Evolutionary conservation across 1,140 invertebrate species (phyloP).

Genomic region (Pseudoatta argentina): DNA sequence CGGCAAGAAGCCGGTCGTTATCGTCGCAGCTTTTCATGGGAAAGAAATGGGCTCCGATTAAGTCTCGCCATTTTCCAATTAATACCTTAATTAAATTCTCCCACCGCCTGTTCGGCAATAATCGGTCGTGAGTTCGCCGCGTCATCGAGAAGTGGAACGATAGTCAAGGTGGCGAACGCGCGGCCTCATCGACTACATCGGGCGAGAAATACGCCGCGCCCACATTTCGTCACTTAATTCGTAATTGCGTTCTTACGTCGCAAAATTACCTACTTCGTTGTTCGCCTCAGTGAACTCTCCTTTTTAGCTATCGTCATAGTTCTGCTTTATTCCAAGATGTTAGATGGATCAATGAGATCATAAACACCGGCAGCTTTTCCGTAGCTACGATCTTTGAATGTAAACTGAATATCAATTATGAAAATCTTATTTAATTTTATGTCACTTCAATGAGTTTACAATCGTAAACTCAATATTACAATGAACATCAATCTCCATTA

Average conservation of each 20-base stretch:
- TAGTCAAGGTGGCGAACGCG: background rate
- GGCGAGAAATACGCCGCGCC: slow-evolving; percentile 56
- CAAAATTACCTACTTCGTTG: slow-evolving; percentile 48
- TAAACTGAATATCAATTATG: slow-evolving; percentile 36
- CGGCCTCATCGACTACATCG: slow-evolving; percentile 28
- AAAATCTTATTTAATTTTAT: slow-evolving; percentile 40
- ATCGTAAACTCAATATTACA: background rate
- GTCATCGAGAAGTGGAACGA: slow-evolving; percentile 35
- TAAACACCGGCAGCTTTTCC: slow-evolving; percentile 37
- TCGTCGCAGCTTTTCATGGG: slow-evolving; percentile 81
- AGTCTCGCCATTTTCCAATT: slow-evolving; percentile 83
- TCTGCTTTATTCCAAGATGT: background rate
- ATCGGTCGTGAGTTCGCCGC: slow-evolving; percentile 41
- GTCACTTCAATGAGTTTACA: slow-evolving; percentile 19
- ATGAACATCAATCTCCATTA: background rate
- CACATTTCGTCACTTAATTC: slow-evolving; percentile 55
- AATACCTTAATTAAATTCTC: slow-evolving; percentile 83
- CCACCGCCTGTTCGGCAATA: slow-evolving; percentile 37
- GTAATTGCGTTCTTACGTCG: slow-evolving; percentile 71
- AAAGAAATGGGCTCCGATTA: slow-evolving; percentile 81
- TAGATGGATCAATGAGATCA: slow-evolving; percentile 20
- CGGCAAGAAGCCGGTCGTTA: slow-evolving; percentile 81
- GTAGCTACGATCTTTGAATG: background rate
- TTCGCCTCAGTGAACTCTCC: background rate
- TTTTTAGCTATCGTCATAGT: background rate